These are phyloP conservation scores for Urocitellus parryii DNA, from an alignment of 2,113 vertebrate species.

Conservation along the genomic window DNA sequence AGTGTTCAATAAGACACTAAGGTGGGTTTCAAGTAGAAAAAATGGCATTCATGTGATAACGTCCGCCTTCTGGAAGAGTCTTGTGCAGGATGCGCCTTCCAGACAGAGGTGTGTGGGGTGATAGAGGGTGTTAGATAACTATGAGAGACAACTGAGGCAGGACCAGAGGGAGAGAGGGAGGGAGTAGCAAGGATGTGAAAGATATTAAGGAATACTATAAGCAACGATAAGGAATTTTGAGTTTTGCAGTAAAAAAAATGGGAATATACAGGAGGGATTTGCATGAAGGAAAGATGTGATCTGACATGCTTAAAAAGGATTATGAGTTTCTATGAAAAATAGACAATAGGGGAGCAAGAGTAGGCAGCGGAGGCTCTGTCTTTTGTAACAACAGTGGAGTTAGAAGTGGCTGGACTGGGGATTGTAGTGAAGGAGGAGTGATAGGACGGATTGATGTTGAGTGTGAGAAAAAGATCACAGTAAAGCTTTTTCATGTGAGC, in stretches of 20 bases:
- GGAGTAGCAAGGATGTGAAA: neutral
- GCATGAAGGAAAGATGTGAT: neutral
- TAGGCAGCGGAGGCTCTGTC: neutral
- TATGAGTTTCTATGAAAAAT: neutral
- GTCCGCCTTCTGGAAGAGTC: neutral
- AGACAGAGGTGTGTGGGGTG: fast-evolving
- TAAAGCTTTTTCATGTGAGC: neutral
- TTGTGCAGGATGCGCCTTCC: neutral
- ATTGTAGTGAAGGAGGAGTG: too few species aligned
- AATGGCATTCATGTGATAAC: neutral
- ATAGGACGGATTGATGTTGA: neutral
- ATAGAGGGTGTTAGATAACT: neutral
- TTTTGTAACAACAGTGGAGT: too few species aligned
- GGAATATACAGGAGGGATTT: neutral
- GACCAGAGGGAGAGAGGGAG: neutral
- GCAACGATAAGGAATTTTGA: neutral
- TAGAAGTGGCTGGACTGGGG: neutral
- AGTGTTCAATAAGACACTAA: neutral
- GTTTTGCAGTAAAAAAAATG: neutral
- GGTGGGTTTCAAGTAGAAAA: neutral
- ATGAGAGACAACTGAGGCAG: neutral
- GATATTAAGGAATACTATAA: neutral
- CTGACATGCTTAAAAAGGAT: neutral
- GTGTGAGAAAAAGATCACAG: neutral
- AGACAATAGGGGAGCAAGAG: neutral